Conservation (phyloP, 2,113 vertebrate genomes). For the Alaudala cheleensis region DNA sequence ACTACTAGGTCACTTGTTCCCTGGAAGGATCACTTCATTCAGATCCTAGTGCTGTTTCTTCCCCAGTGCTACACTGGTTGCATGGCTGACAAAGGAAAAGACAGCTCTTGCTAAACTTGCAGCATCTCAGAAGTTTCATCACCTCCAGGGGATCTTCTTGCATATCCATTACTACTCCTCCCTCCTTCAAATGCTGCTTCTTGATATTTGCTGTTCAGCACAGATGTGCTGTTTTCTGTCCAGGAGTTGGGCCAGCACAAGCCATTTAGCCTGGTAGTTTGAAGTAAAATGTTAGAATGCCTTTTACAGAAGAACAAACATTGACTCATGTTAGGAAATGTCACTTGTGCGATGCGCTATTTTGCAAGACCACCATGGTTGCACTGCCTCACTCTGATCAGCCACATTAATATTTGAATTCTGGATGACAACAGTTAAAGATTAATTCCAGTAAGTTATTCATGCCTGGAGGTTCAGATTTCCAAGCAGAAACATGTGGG, state of each 20-base stretch:
- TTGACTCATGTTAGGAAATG: neutral
- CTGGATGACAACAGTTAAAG: conserved; percentile 2
- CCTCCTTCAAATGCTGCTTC: neutral
- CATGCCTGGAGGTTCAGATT: neutral
- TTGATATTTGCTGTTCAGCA: neutral
- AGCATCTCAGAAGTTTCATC: neutral
- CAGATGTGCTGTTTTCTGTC: neutral
- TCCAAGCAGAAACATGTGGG: conserved; percentile 10
- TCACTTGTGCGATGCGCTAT: neutral
- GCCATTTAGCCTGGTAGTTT: neutral
- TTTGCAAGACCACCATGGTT: conserved; percentile 34
- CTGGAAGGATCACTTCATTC: neutral
- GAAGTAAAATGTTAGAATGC: neutral
- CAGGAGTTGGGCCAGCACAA: neutral
- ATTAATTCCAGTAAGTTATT: conserved; percentile 51
- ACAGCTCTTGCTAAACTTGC: neutral
- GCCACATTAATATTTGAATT: conserved; percentile 28
- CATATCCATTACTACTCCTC: neutral
- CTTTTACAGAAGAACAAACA: conserved; percentile 21
- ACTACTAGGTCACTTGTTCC: neutral
- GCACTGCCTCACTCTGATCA: neutral
- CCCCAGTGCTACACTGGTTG: neutral
- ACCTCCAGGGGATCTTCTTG: neutral
- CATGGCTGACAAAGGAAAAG: neutral
- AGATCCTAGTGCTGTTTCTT: neutral